Percentiles rank a stretch among this genome's conserved stretches.
phyloP scores from a whole-genome alignment of 2,888 invertebrate genomes.

The Papilio gigon region DNA sequence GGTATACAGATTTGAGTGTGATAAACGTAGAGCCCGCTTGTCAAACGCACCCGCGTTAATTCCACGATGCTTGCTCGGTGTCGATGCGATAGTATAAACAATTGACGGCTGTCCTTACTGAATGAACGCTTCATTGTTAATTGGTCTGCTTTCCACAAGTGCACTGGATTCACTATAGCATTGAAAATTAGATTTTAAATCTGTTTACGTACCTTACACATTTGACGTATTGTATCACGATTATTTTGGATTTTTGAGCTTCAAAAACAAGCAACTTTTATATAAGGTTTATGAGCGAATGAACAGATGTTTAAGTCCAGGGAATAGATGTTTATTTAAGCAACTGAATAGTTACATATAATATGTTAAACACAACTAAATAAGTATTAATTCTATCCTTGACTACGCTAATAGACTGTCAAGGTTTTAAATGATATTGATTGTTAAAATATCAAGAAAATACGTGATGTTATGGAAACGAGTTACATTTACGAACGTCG shows the following conservation, averaged over 20 bases:
- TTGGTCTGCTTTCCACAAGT: not conserved
- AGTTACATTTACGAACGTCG: slow-evolving; percentile 2
- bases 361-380: too few relatives aligned
- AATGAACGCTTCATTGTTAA: slow-evolving; percentile 14
- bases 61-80: slow-evolving; percentile 55
- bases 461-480: slow-evolving; percentile 18
- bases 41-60: slow-evolving; percentile 56
- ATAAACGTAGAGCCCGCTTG: slow-evolving; percentile 40
- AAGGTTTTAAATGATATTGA: not conserved
- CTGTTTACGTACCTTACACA: too few relatives aligned
- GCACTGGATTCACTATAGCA: not conserved
- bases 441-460: slow-evolving; percentile 13
- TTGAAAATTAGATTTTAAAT: not conserved
- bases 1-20: slow-evolving; percentile 30
- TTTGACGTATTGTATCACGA: too few relatives aligned
- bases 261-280: too few relatives aligned
- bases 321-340: too few relatives aligned
- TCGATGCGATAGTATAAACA: slow-evolving; percentile 63
- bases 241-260: too few relatives aligned
- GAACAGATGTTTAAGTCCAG: too few relatives aligned
- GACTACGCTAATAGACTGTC: not conserved
- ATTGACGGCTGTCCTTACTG: slow-evolving; percentile 44
- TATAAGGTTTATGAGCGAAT: too few relatives aligned
- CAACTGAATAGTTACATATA: too few relatives aligned
- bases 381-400: too few relatives aligned